Base-by-base conservation (phyloP, 1,140 invertebrate species). In the Anoplolepis gracilipes region DNA sequence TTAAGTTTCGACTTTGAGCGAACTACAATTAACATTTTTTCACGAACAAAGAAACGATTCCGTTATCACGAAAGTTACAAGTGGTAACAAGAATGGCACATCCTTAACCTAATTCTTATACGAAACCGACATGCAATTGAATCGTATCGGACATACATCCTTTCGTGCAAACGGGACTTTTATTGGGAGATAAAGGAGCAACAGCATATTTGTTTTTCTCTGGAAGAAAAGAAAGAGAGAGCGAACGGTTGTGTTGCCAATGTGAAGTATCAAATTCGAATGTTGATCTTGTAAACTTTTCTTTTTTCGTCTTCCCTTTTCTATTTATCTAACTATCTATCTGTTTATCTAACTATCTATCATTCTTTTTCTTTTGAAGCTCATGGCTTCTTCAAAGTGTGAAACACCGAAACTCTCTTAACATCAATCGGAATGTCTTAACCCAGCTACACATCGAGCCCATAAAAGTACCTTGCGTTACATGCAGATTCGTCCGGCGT, bases 331-430 rank as follows among this genome's bases (percentile, higher is more conserved):
- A n/a, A 39, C 53, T 57, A 19, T 39, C 16, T 39, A 36, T 53
- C 25, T 49, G 39, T 42, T 19, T 36, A n/a, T 69, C 49, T 55
- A n/a, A n/a, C 19, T 59, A 46, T 46, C 42, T 46, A 46, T 13
- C 39, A 13, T 46, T 46, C 13, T 49, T 6, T 49, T 6, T 19
- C 19, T 46, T 4, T 46, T 36, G 36, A 59, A 22, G 33, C 16
- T 53, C 13, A 30, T n/a, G 59, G 33, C 11, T 76, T 77, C 33
- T 39, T 4, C 22, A 59, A 62, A 53, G 59, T 77, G 59, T 64
- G 59, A 84, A 76, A 84, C 72, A 84, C 33, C 59, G 30, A 84
- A 77, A 84, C 82, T 62, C 36, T 77, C 72, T 84, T 77, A 84
- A 84, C 81, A 64, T 62, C 72, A 33, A 62, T 59, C 28, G 70